These are phyloP conservation scores for Temnothorax nylanderi DNA, from an alignment of 1,140 invertebrate species.

Conservation along the genomic window DNA sequence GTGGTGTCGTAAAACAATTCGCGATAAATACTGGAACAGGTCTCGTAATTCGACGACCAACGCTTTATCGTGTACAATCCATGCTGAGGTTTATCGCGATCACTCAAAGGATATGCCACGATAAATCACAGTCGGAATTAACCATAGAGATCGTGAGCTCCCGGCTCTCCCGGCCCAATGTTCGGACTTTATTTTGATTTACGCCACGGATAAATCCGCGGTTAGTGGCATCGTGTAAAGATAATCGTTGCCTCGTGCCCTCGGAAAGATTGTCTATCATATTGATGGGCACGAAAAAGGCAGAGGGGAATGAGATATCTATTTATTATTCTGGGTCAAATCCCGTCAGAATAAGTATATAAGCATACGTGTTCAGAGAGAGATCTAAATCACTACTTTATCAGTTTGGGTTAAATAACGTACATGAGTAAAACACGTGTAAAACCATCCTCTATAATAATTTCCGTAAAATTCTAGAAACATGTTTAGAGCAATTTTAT, in stretches of 20 bases:
- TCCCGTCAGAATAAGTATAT: neutral
- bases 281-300: neutral
- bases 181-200: constrained; percentile 52
- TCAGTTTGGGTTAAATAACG: neutral
- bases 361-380: neutral
- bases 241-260: neutral
- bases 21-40: neutral
- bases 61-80: neutral
- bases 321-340: constrained; percentile 17
- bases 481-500: neutral
- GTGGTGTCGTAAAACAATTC: neutral
- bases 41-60: neutral
- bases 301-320: neutral
- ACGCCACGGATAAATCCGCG: constrained; percentile 12
- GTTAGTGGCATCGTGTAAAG: constrained; percentile 3
- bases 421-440: neutral
- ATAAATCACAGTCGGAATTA: constrained; percentile 42
- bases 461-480: neutral
- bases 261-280: constrained; percentile 14
- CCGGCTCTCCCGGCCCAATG: neutral
- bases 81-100: constrained; percentile 21
- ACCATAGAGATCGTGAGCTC: constrained; percentile 23
- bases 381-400: neutral
- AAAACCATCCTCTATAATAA: neutral
- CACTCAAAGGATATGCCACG: constrained; percentile 18